Base-by-base conservation (phyloP, 2,797 vertebrate genomes). In the Mormyrus hasselquistii region DNA sequence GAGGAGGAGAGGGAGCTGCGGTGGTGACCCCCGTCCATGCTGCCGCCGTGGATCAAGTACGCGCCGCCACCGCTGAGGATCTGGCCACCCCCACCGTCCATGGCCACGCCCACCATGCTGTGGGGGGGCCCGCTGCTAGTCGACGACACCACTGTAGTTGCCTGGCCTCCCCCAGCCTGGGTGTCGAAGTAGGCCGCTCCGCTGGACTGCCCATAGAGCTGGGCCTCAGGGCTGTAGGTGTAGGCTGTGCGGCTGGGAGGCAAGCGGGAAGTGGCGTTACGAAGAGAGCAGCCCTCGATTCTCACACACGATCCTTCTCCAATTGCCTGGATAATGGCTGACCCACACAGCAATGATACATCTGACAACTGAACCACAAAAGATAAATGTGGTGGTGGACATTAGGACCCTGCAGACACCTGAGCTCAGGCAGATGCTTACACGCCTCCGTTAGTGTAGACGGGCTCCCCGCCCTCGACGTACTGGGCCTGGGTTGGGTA, bases 401-500 rank as follows among this genome's bases (percentile, higher is more conserved):
- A 47, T 47, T 47, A 22, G 9, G 50, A 53, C 25, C 50, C 52
- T 25, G 22, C 49, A 53, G 50, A 57, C 16, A 38, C 16, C 85
- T 19, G 19, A 53, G 14, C 22, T 29, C 3, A 44, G 57, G 38
- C 22, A 57, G 41, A 5, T 38, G 5, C 95, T 96, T 94, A 97
- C 96, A 99, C 98, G 89, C 98, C 96, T 94, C 98, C 98, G 47
- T 99, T 99, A 88, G 98, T 94, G 92, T 99, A 99, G 93, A 99
- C 96, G 0, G 97, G 91, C n/a, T 99, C 98, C 87, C 96, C 97
- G 25, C 97, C 97, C 91, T 99, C 98, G 90, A 99, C 97, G 89
- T 99, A 99, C 92, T 99, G 98, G 93, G 98, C 98, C 94, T 98
- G 98, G 38, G 97, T 93, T 2, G 97, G 98, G 90, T 99, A 99